Percentiles rank a stretch among this genome's conserved stretches.
Conservation (phyloP, 2,888 invertebrate species). For the Heliconius cydno region DNA sequence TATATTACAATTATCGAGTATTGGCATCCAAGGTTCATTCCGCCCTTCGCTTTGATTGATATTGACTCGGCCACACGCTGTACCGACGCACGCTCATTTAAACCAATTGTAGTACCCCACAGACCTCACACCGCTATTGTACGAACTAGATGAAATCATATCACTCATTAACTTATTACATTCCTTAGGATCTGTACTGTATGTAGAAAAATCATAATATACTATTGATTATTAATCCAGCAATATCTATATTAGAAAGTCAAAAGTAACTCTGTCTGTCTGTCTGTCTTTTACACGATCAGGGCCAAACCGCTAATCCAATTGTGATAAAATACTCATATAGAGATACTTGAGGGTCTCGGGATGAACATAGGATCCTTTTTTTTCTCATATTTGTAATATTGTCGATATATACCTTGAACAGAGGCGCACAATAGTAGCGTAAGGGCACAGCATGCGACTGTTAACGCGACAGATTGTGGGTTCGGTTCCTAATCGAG, state of each 20-base stretch:
- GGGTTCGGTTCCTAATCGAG: neutral
- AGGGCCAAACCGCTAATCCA: too few relatives aligned
- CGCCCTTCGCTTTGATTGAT: slow-evolving; percentile 28
- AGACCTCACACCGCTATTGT: slow-evolving; percentile 20
- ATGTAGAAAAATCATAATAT: too few relatives aligned
- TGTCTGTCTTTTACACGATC: too few relatives aligned
- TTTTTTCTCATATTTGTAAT: too few relatives aligned
- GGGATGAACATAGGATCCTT: too few relatives aligned
- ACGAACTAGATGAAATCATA: slow-evolving; percentile 28
- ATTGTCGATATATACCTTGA: too few relatives aligned
- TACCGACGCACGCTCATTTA: slow-evolving; percentile 53
- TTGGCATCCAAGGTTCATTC: slow-evolving; percentile 9
- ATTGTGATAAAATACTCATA: too few relatives aligned
- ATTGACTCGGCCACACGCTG: slow-evolving; percentile 37
- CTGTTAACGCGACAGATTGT: neutral
- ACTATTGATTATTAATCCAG: too few relatives aligned
- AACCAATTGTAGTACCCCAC: slow-evolving; percentile 52
- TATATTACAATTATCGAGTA: slow-evolving; percentile 1
- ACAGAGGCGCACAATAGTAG: too few relatives aligned
- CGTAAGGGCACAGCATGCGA: neutral
- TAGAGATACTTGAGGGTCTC: too few relatives aligned
- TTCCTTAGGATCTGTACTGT: slow-evolving; percentile 1
- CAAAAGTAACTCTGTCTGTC: too few relatives aligned
- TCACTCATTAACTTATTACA: slow-evolving; percentile 25
- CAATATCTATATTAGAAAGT: too few relatives aligned